Percentiles rank a stretch among this genome's conserved stretches.
phyloP scores from a whole-genome alignment of 2,888 invertebrate species.

The Zaprionus lineosus region DNA sequence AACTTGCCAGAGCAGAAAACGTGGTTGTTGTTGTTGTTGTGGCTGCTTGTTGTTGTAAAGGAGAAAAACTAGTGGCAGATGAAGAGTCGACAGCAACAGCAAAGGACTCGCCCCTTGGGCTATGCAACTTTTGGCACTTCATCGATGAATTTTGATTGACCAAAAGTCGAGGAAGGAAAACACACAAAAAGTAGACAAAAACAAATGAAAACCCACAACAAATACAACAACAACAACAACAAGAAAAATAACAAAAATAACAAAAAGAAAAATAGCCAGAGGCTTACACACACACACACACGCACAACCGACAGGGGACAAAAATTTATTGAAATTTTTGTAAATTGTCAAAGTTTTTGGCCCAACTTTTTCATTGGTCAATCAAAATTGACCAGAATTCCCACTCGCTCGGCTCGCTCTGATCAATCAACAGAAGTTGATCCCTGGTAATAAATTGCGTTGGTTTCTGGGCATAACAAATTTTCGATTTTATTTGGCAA shows the following conservation, averaged over 20 bases:
- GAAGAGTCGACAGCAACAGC: background rate
- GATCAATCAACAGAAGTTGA: background rate
- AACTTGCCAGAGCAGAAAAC: conserved; percentile 36
- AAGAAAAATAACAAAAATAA: background rate
- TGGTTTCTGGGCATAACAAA: background rate
- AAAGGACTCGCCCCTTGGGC: conserved; percentile 22
- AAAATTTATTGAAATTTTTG: conserved; percentile 32
- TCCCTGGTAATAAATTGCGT: too few species aligned
- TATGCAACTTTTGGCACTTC: conserved; percentile 45
- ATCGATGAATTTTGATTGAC: conserved; percentile 58
- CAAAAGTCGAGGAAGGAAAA: conserved; percentile 7
- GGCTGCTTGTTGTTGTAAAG: conserved; percentile 15
- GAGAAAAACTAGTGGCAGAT: background rate
- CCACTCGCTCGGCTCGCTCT: too few species aligned
- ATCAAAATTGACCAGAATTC: conserved; percentile 36
- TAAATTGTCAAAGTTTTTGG: conserved; percentile 36
- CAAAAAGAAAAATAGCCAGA: background rate
- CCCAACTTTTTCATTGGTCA: conserved; percentile 31
- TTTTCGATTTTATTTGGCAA: background rate
- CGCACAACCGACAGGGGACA: background rate
- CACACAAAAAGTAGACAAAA: conserved; percentile 7
- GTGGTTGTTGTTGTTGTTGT: conserved; percentile 28
- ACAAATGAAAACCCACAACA: conserved; percentile 12
- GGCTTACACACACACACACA: conserved; percentile 4
- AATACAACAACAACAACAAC: conserved; percentile 1